A percentile compares a stretch with the other conserved stretches of the same genome.
Evolutionary conservation across 2,888 invertebrate species (phyloP).

Genomic region (Therioaphis trifolii): DNA sequence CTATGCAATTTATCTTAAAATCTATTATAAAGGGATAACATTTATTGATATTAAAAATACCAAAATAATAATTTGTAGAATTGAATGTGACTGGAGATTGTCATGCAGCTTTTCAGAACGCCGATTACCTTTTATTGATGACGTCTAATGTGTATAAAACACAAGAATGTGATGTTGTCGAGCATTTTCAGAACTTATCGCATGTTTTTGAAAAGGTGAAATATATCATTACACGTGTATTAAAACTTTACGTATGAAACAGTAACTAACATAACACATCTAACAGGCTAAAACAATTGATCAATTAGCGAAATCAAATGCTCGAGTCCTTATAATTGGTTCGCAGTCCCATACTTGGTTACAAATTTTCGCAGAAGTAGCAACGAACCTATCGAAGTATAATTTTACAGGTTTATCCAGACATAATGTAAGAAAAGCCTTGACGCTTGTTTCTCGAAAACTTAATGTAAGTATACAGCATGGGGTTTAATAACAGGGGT

Average conservation of each 20-base stretch:
- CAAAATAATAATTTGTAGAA: neutral
- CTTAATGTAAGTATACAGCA: slow-evolving; percentile 25
- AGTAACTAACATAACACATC: neutral
- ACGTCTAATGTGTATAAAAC: neutral
- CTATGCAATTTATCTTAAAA: too few species aligned
- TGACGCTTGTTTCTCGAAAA: slow-evolving; percentile 28
- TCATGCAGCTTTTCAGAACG: slow-evolving; percentile 8
- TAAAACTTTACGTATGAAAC: neutral
- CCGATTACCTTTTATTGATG: slow-evolving; percentile 27
- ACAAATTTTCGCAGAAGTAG: slow-evolving; percentile 43
- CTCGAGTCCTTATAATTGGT: slow-evolving; percentile 25
- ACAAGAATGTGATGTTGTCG: neutral
- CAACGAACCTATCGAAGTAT: neutral
- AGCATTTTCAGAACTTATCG: neutral
- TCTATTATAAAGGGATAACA: too few species aligned
- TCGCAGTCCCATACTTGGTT: slow-evolving; percentile 17
- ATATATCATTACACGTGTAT: neutral
- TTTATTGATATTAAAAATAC: too few species aligned
- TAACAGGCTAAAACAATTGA: slow-evolving; percentile 30
- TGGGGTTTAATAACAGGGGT: too few species aligned
- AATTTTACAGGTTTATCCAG: slow-evolving; percentile 54
- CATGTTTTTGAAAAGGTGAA: slow-evolving; percentile 28
- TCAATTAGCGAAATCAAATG: neutral
- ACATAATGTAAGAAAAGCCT: slow-evolving; percentile 30
- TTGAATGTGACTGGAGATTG: slow-evolving; percentile 18